Conservation (phyloP, 2,113 vertebrate species). For the Ceyx melanurus region DNA sequence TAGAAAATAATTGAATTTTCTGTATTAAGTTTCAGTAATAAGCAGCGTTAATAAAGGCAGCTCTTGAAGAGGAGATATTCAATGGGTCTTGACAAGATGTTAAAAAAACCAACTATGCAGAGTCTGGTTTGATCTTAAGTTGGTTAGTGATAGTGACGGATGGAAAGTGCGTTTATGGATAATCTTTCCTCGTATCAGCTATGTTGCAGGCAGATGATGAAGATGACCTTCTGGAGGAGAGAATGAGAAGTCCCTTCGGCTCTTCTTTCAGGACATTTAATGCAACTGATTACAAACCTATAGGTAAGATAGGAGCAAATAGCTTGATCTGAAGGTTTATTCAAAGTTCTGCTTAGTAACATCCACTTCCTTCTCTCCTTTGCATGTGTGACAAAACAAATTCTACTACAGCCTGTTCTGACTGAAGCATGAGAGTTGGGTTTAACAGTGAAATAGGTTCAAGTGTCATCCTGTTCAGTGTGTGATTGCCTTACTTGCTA, state of each 20-base stretch:
- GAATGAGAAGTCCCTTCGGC: constrained; percentile 98
- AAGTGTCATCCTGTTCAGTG: background rate
- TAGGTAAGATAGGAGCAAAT: constrained; percentile 78
- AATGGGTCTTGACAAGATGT: background rate
- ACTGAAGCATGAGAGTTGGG: background rate
- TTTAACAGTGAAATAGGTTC: background rate
- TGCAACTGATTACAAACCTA: constrained; percentile 98
- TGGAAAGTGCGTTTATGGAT: background rate
- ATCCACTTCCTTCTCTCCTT: background rate
- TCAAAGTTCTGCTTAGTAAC: background rate
- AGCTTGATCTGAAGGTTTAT: background rate
- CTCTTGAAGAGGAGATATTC: background rate
- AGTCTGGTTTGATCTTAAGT: background rate
- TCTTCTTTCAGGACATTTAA: constrained; percentile 98
- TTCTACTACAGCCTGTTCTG: background rate
- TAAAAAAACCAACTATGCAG: background rate
- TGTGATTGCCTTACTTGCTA: background rate
- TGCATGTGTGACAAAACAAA: background rate
- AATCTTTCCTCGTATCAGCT: constrained; percentile 73
- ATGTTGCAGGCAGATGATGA: constrained; percentile 99
- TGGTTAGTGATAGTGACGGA: background rate
- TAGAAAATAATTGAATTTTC: background rate
- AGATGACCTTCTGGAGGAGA: constrained; percentile 95
- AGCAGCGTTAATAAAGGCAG: background rate
- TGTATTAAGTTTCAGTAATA: background rate